Evolutionary conservation across 2,888 invertebrate genomes (phyloP), one percentile per base, ranked within the genome.

Genomic region (Eupithecia vulgata): DNA sequence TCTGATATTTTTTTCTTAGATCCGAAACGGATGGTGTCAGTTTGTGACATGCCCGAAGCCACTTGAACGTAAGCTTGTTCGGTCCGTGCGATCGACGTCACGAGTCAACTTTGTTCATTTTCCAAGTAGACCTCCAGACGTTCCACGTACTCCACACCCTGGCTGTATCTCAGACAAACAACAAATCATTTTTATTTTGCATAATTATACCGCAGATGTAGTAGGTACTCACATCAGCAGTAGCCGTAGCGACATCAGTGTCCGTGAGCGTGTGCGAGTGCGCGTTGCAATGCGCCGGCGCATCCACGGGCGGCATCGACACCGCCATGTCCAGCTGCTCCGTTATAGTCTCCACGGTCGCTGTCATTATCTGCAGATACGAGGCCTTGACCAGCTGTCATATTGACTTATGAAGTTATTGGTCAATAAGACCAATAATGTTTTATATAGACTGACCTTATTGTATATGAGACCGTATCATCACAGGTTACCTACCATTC

Each of bases 301-400:
- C 90, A 73, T 91, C 92, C 0, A 88, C 78, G 0, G 98, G 97
- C 83, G 98, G 98, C 85, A 98, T 96, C 61, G 97, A 96, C 61
- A 97, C 97, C 61, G 98, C 97, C 87, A 98, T 95, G 90, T 99
- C 99, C 85, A 98, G 94, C 90, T 98, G 97, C 89, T 98, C 98
- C 76, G 97, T 97, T 79, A 98, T 98, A 52, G 98, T 98, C 95
- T 98, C 98, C 84, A 98, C 98, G n/a, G 98, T 98, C 35, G 98
- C 98, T 81, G 98, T 98, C 97, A 98, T 97, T 87, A 98, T 98
- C 98, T 98, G 95, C 62, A 71, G 75, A 80, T 81, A 82, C 79
- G n/a, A 17, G 35, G 34, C 48, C 15, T 64, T 70, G 25, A 57
- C 21, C 15, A 40, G 40, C 37, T 65, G 21, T 48, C 7, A 64